Base-by-base conservation (phyloP, 2,113 vertebrate genomes). In the Campylomormyrus numenius region DNA sequence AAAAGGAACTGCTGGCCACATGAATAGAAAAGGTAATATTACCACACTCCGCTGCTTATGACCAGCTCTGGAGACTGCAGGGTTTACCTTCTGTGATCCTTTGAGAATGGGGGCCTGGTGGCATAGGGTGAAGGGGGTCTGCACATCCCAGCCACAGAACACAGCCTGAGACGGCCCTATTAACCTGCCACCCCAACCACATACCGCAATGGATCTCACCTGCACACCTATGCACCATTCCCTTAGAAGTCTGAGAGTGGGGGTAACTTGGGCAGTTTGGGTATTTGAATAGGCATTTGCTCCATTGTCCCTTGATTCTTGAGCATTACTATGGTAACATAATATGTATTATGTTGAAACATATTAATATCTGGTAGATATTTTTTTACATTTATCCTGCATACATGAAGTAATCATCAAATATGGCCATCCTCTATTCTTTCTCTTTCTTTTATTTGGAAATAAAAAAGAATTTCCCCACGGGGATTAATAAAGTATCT, bases 51-150 rank as follows among this genome's bases (percentile, higher is more conserved):
- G 8, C 62, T 80, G 13, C 4, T 80, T 39, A 27, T 80, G 74
- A 6, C 74, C 74, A 42, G 74, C 15, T 39, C 31, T 80, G 39
- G 35, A 21, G 35, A 45, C 74, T 17, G 74, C 1, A 31, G 24
- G 56, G 66, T 90, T 92, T 93, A 92, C 92, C 94, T 93, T 94
- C 92, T 94, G 93, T 92, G 90, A 93, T 91, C 92, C 93, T 93
- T 90, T 66, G 62, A 90, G 88, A 52, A 74, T 70, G 58, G 85
- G 91, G 89, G 92, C 92, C 19, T 90, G 89, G 56, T 53, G 15
- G 1, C 50, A 53, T 53, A 53, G 15, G 50, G 50, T 53, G 50
- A 53, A 53, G 50, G 50, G 50, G 15, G 50, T 53, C 15, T 52
- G 50, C 50, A 52, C 50, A 50, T 50, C 49, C 11, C 49, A 50